Base-by-base conservation (phyloP, 1,140 invertebrate genomes). In the Drosophila gunungcola region DNA sequence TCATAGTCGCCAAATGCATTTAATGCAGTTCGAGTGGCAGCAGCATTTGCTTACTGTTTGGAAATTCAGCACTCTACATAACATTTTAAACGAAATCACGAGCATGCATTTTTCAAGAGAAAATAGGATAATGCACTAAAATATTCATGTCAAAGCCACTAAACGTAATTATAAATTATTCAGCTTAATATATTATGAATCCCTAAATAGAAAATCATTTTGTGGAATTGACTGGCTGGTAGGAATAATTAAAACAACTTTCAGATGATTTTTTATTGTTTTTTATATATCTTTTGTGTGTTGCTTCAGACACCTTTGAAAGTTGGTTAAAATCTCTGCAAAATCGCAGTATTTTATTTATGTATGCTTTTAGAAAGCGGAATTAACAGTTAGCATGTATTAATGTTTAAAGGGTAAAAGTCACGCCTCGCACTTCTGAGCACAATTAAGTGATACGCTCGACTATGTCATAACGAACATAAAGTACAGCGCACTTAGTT, bases 381-480 rank as follows among this genome's bases (percentile, higher is more conserved):
- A 3, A 25, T 29, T 13, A 29, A 48, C n/a, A 27, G n/a, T 13
- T 29, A 10, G n/a, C 25, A 12, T 52, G 7, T 32, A 32, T 25
- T 56, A 56, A 63, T 49, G 36, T 51, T 49, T 36, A 64, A 64
- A 29, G 60, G 45, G 60, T 41, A 21, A 32, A 64, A 42, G 16
- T 27, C 60, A 52, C 32, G 27, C 51, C 32, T 46, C 13, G 29
- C 55, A 46, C 51, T 56, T 39, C 27, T 69, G 41, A 34, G 34
- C 64, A 68, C 49, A 49, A 69, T 70, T 70, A 70, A 48, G 67
- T 41, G 52, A 70, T 70, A 69, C 67, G 51, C 67, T 56, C 64
- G 43, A 48, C 67, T 41, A 69, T 69, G 67, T 46, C 67, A 56
- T 69, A 70, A 69, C 69, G 67, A 70, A 69, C 51, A 56, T 69